phyloP scores from a whole-genome alignment of 1,140 invertebrate genomes.

The Sycophaga agraensis region DNA sequence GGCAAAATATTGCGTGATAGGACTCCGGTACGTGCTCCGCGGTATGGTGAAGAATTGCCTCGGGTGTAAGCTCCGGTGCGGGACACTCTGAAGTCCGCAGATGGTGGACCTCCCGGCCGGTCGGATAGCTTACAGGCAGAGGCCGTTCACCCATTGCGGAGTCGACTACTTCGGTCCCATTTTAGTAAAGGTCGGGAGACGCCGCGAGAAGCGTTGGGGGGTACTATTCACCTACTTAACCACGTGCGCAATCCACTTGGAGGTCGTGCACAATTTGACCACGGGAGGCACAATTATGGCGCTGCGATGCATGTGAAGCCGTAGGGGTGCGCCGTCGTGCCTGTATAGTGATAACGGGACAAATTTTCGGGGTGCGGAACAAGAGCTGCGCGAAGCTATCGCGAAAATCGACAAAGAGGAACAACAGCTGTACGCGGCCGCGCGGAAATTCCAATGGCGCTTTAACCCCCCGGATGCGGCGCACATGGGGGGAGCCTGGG shows the following conservation, averaged over 20 bases:
- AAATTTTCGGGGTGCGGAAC: slow-evolving; percentile 40
- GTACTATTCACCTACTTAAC: slow-evolving; percentile 39
- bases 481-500: too few species aligned
- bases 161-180: slow-evolving; percentile 33
- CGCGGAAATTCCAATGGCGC: slow-evolving; percentile 30
- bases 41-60: neutral
- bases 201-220: slow-evolving; percentile 41
- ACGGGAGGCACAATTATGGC: slow-evolving; percentile 36
- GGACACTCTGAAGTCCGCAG: slow-evolving; percentile 17
- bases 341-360: slow-evolving; percentile 41
- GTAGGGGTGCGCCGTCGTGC: slow-evolving; percentile 18
- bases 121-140: neutral
- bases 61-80: neutral
- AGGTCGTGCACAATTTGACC: slow-evolving; percentile 30
- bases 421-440: neutral
- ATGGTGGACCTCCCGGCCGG: neutral
- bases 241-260: slow-evolving; percentile 34
- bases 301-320: slow-evolving; percentile 32
- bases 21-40: slow-evolving; percentile 19
- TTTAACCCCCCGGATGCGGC: too few species aligned
- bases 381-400: slow-evolving; percentile 29
- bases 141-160: slow-evolving; percentile 37
- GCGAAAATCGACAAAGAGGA: neutral
- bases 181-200: slow-evolving; percentile 31
- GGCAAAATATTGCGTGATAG: slow-evolving; percentile 32